Evolutionary conservation across 2,888 invertebrate species (phyloP).

Genomic region (Vannuccia rotundouncinata): DNA sequence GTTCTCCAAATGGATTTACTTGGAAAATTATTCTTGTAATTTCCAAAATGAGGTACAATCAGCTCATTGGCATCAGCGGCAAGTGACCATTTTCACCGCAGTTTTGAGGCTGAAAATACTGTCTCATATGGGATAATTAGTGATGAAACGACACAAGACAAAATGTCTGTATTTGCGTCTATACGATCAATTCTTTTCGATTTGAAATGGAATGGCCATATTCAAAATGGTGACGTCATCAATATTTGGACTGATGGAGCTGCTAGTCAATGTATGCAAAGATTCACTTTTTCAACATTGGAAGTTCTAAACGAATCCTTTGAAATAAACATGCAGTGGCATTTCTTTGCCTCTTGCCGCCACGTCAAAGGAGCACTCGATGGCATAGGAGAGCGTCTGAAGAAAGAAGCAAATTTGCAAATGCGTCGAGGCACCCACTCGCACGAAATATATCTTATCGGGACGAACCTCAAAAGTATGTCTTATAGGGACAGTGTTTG

Average conservation of each 20-base stretch:
- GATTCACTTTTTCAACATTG: no score
- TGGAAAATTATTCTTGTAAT: constrained; percentile 22
- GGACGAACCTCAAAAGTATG: no score
- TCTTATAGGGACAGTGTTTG: no score
- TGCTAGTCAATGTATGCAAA: no score
- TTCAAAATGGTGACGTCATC: not conserved
- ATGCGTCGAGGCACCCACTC: no score
- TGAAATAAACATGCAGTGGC: no score
- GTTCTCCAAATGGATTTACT: constrained; percentile 26
- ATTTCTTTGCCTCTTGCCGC: constrained; percentile 23
- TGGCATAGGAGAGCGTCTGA: not conserved
- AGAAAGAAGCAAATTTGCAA: no score
- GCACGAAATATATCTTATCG: no score
- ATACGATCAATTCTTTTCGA: no score
- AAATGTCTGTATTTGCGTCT: constrained; percentile 10
- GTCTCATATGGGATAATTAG: not conserved
- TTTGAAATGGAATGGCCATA: no score
- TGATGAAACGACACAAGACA: not conserved
- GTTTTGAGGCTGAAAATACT: not conserved
- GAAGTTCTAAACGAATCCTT: no score
- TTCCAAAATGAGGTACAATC: constrained; percentile 28
- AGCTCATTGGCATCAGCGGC: constrained; percentile 25
- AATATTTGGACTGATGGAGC: not conserved
- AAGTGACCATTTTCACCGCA: constrained; percentile 14
- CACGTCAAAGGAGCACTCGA: constrained; percentile 1